Evolutionary conservation across 2,797 vertebrate species (phyloP).

Genomic region (Sebastes reedi): DNA sequence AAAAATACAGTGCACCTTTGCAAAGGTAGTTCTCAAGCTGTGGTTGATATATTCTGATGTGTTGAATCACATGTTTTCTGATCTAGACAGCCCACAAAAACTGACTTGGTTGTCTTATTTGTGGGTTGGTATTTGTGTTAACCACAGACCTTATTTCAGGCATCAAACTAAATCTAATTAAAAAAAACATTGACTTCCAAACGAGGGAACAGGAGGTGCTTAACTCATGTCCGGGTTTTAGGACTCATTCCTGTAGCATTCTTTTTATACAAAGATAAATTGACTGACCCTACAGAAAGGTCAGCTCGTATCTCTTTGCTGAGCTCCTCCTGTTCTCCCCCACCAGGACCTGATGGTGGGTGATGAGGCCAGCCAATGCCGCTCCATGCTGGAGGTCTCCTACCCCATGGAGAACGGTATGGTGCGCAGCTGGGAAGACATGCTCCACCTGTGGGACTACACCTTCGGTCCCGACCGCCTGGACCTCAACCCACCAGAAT

Average conservation of each 20-base stretch:
- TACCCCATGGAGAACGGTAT: slow-evolving; percentile 90
- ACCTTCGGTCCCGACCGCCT: slow-evolving; percentile 84
- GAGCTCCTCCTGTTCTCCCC: neutral
- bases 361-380: slow-evolving; percentile 85
- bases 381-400: slow-evolving; percentile 85
- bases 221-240: no score
- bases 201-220: no score
- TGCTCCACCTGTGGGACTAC: slow-evolving; percentile 87
- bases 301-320: neutral
- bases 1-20: no score
- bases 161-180: no score
- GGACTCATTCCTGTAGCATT: neutral
- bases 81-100: no score
- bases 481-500: slow-evolving; percentile 75
- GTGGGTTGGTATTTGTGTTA: no score
- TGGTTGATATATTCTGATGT: no score
- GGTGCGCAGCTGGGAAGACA: slow-evolving; percentile 87
- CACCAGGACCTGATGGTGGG: slow-evolving; percentile 87
- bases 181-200: no score
- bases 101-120: no score
- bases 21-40: no score
- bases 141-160: no score
- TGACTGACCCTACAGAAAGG: neutral
- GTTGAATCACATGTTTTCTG: no score
- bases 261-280: neutral